Evolutionary conservation across 2,113 vertebrate genomes (phyloP).

Genomic region (Caloenas nicobarica): DNA sequence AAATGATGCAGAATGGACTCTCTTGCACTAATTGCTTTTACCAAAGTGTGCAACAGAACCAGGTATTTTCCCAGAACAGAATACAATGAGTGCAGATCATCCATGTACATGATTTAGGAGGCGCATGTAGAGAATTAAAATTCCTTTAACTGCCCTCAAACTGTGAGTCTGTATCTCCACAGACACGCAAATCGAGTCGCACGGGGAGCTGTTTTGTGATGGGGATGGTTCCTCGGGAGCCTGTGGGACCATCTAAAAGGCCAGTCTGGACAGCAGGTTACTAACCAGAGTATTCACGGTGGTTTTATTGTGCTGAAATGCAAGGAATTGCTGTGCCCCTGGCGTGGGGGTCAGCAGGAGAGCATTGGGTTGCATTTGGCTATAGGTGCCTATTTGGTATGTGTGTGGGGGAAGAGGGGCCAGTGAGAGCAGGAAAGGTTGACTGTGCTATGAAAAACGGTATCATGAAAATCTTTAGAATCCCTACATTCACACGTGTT

Average conservation of each 20-base stretch:
- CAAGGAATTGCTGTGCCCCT: neutral
- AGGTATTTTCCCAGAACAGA: neutral
- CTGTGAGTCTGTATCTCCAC: neutral
- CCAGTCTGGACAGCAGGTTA: neutral
- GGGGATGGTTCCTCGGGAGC: accelerated
- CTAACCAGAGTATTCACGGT: accelerated
- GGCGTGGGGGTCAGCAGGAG: neutral
- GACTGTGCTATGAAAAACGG: neutral
- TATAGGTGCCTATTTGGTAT: accelerated
- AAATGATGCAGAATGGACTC: neutral
- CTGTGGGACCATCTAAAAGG: too few species aligned
- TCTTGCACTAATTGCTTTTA: neutral
- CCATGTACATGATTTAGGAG: neutral
- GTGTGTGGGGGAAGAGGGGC: accelerated
- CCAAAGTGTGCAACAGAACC: neutral
- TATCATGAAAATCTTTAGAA: neutral
- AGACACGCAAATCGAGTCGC: accelerated
- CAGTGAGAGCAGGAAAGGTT: neutral
- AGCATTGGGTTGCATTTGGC: neutral
- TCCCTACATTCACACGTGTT: too few species aligned
- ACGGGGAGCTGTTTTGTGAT: accelerated
- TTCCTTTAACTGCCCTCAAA: neutral
- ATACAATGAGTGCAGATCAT: neutral
- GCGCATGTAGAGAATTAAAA: neutral
- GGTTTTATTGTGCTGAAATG: neutral